Percentiles rank a stretch among this genome's conserved stretches.
Evolutionary conservation across 2,888 invertebrate species (phyloP).

Genomic region (Allophyes oxyacanthae): DNA sequence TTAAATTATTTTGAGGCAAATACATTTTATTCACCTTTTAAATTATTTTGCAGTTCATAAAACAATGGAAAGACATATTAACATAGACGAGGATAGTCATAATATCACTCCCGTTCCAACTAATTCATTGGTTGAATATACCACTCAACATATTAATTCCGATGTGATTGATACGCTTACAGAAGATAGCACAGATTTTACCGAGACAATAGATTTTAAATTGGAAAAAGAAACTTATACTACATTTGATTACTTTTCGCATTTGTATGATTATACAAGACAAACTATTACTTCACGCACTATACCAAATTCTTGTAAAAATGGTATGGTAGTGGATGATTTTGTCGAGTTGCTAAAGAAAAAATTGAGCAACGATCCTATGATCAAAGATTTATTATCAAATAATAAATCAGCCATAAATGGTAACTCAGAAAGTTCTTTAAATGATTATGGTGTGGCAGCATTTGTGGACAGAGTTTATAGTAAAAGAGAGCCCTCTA

Average conservation of each 20-base stretch:
- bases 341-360: constrained; percentile 78
- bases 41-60: constrained; percentile 21
- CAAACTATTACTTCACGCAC: constrained; percentile 56
- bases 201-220: constrained; percentile 4
- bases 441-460: constrained; percentile 74
- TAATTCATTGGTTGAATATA: constrained; percentile 7
- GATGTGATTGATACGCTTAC: constrained; percentile 1
- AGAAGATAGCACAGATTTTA: constrained; percentile 6
- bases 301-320: constrained; percentile 68
- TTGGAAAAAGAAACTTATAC: constrained; percentile 21
- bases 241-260: constrained; percentile 74
- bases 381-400: constrained; percentile 73
- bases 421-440: constrained; percentile 61
- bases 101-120: not conserved
- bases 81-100: constrained; percentile 5
- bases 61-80: not conserved
- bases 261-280: constrained; percentile 67
- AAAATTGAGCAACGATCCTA: constrained; percentile 75
- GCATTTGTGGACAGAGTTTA: constrained; percentile 78
- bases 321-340: constrained; percentile 75
- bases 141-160: constrained; percentile 5
- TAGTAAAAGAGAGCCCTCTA: constrained; percentile 70
- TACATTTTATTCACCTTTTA: not conserved
- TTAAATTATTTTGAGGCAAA: not conserved
- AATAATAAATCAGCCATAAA: constrained; percentile 59